Conservation (phyloP, 2,888 invertebrate species). For the Aspidiotus rigidus region DNA sequence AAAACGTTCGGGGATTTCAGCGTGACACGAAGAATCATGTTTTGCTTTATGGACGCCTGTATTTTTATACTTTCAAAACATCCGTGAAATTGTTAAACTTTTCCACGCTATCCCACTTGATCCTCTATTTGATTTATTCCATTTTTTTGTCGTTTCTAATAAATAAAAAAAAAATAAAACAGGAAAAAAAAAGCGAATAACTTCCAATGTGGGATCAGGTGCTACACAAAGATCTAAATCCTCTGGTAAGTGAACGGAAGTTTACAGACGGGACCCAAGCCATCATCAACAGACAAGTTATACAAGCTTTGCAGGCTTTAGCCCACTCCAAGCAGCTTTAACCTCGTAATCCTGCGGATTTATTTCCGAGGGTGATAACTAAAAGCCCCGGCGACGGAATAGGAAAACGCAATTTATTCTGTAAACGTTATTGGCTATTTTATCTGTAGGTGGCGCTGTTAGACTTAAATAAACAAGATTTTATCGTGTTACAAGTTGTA, state of each 20-base stretch:
- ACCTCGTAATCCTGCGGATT: constrained; percentile 30
- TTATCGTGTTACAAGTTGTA: constrained; percentile 32
- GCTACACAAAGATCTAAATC: constrained; percentile 31
- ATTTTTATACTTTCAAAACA: constrained; percentile 21
- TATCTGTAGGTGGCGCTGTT: constrained; percentile 32
- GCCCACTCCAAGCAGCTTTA: constrained; percentile 29
- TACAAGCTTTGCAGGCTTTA: constrained; percentile 25
- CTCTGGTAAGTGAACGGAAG: constrained; percentile 31
- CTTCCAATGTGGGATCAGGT: constrained; percentile 30
- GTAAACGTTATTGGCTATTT: constrained; percentile 33
- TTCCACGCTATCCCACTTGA: constrained; percentile 31
- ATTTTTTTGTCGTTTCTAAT: constrained; percentile 14
- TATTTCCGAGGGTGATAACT: constrained; percentile 32
- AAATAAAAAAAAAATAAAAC: no score
- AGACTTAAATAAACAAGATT: constrained; percentile 33
- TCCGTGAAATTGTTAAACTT: constrained; percentile 33
- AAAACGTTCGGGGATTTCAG: constrained; percentile 31
- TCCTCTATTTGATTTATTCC: constrained; percentile 32
- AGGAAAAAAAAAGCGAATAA: constrained; percentile 26
- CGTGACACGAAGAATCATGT: constrained; percentile 33
- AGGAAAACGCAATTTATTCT: constrained; percentile 32
- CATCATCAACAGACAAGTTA: constrained; percentile 32
- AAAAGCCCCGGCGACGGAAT: constrained; percentile 30
- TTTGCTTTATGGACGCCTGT: constrained; percentile 30
- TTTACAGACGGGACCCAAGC: constrained; percentile 32